phyloP scores from a whole-genome alignment of 2,888 invertebrate genomes.

The Eupithecia dodoneata region DNA sequence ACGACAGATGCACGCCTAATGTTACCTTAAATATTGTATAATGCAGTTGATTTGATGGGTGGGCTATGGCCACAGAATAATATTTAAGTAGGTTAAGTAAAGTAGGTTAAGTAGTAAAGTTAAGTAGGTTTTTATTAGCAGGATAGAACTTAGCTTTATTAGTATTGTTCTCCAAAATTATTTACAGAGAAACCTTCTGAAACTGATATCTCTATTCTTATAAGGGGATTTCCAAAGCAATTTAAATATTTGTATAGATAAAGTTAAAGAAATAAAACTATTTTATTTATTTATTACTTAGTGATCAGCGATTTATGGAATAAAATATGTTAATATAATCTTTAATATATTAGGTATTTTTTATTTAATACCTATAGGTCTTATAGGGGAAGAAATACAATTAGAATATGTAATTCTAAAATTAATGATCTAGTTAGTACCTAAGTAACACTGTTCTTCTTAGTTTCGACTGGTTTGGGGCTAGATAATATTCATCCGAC shows the following conservation, averaged over 20 bases:
- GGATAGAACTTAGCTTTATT: neutral
- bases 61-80: neutral
- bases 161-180: neutral
- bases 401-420: neutral
- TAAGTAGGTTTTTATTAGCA: neutral
- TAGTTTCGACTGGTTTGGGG: neutral
- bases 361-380: neutral
- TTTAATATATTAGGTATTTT: neutral
- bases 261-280: no score
- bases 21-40: neutral
- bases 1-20: neutral
- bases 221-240: no score
- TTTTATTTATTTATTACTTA: no score
- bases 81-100: neutral
- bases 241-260: no score
- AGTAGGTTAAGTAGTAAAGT: no score
- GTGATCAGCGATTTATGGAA: neutral
- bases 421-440: neutral
- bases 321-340: neutral
- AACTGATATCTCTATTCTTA: no score
- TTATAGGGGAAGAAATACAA: neutral
- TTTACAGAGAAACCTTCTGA: neutral
- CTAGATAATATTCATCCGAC: neutral
- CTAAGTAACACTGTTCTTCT: neutral
- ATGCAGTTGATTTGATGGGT: neutral